These are phyloP conservation scores for Hoplostethus atlanticus DNA, from an alignment of 2,797 vertebrate species.

Conservation along the genomic window DNA sequence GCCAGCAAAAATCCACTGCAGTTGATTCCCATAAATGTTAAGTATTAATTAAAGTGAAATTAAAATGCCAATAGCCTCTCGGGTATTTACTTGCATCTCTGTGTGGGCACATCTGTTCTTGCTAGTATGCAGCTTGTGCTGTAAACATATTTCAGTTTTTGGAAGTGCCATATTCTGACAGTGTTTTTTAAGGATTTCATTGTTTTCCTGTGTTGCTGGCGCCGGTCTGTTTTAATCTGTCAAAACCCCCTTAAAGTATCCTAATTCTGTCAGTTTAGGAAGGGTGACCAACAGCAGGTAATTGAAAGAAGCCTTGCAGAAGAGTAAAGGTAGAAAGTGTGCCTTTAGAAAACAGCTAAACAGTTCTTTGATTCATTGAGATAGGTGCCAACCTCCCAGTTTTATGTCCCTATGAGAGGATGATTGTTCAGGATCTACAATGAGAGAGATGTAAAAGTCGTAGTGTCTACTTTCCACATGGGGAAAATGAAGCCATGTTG, in stretches of 20 bases:
- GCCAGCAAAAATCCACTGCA: conserved; percentile 6
- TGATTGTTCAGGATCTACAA: conserved; percentile 15
- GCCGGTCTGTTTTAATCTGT: conserved; percentile 2
- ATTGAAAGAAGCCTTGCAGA: conserved; percentile 4
- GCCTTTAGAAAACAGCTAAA: neutral
- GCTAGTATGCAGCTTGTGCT: neutral
- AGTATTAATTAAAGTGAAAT: conserved; percentile 20
- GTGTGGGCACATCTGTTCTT: conserved; percentile 17
- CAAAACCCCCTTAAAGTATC: neutral
- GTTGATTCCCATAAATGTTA: conserved; percentile 2
- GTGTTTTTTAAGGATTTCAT: neutral
- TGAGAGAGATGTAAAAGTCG: conserved; percentile 5
- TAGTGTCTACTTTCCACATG: conserved; percentile 16
- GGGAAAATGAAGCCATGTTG: conserved; percentile 27
- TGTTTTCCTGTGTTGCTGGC: neutral
- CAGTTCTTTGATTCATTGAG: conserved; percentile 14
- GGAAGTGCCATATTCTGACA: conserved; percentile 10
- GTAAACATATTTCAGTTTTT: neutral
- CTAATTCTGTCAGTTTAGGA: neutral
- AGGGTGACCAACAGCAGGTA: neutral
- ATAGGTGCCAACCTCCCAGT: conserved; percentile 5
- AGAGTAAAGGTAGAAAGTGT: neutral
- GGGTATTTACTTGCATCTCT: conserved; percentile 15
- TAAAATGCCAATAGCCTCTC: conserved; percentile 4
- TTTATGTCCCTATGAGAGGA: conserved; percentile 16